phyloP scores from a whole-genome alignment of 2,888 invertebrate genomes.

The Flexamia atlantica region DNA sequence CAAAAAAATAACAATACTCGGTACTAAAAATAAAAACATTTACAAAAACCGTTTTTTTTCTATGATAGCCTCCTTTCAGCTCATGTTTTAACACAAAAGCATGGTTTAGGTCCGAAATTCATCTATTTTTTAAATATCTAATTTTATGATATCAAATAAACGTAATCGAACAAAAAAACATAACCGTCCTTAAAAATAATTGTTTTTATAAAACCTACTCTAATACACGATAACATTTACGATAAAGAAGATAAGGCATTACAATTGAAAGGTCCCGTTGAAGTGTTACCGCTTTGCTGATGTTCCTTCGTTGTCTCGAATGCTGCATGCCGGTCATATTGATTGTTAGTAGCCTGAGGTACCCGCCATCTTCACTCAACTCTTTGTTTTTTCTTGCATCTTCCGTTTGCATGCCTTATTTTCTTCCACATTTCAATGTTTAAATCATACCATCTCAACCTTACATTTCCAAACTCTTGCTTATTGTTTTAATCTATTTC shows the following conservation, averaged over 20 bases:
- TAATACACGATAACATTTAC: too few relatives aligned
- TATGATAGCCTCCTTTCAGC: too few relatives aligned
- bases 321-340: conserved; percentile 20
- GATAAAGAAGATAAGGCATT: neutral
- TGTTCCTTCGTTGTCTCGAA: conserved; percentile 3
- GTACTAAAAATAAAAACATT: too few relatives aligned
- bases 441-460: neutral
- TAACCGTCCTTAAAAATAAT: too few relatives aligned
- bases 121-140: too few relatives aligned
- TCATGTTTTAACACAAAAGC: too few relatives aligned
- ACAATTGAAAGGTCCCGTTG: neutral
- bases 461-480: conserved; percentile 2
- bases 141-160: too few relatives aligned
- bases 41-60: too few relatives aligned
- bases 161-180: too few relatives aligned
- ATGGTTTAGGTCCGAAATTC: too few relatives aligned
- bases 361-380: neutral
- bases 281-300: neutral
- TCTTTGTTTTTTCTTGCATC: conserved; percentile 18
- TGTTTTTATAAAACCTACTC: too few relatives aligned
- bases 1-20: too few relatives aligned
- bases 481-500: conserved; percentile 4
- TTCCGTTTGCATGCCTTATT: conserved; percentile 26
- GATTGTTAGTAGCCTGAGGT: conserved; percentile 38
- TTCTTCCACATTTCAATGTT: conserved; percentile 2